Evolutionary conservation across 1,140 invertebrate species (phyloP).

Genomic region (Nautilus pompilius): DNA sequence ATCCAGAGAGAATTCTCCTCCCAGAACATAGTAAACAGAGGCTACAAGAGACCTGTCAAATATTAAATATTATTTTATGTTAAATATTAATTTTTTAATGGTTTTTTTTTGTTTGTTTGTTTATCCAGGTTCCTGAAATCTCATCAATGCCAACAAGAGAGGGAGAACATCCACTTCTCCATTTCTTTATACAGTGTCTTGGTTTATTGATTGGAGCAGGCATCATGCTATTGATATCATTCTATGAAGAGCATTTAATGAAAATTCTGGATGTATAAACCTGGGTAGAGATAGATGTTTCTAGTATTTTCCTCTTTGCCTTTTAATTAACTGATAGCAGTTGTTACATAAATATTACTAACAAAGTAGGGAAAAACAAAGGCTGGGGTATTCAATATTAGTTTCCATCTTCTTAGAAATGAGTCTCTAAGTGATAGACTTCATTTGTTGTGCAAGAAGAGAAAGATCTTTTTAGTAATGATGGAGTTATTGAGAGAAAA

Average conservation of each 20-base stretch:
- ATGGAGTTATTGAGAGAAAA: no score
- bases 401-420: no score
- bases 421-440: no score
- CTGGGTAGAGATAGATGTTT: no score
- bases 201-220: slow-evolving; percentile 76
- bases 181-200: slow-evolving; percentile 64
- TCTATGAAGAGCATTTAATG: slow-evolving; percentile 79
- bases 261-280: no score
- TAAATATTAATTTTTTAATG: neutral
- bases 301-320: no score
- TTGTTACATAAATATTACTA: no score
- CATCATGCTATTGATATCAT: slow-evolving; percentile 86
- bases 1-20: neutral
- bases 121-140: slow-evolving; percentile 40
- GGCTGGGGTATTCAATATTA: no score
- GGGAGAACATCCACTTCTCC: slow-evolving; percentile 32
- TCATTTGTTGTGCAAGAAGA: no score
- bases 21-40: neutral
- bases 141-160: slow-evolving; percentile 30
- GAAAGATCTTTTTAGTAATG: no score
- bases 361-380: no score
- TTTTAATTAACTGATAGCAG: no score
- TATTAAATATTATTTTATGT: neutral
- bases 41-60: neutral
- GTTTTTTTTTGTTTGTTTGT: slow-evolving; percentile 1